Conservation (phyloP, 2,113 vertebrate genomes). For the Columba janthina region DNA sequence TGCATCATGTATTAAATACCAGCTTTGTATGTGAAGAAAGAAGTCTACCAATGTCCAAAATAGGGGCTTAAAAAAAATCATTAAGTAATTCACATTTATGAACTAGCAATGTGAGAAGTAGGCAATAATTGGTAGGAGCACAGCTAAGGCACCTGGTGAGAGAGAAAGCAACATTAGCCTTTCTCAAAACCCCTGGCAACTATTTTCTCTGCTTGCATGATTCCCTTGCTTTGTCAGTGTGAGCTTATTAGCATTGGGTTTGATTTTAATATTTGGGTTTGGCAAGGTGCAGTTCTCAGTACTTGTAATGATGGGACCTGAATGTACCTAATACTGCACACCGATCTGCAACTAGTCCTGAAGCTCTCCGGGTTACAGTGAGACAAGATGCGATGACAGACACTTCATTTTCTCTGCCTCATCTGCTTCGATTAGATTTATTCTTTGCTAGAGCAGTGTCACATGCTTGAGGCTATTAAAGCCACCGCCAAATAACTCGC, state of each 20-base stretch:
- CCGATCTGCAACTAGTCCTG: not conserved
- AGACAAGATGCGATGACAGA: not conserved
- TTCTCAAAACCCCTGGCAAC: not conserved
- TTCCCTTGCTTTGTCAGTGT: not conserved
- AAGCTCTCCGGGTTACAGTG: not conserved
- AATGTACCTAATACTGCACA: fast-evolving
- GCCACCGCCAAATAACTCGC: not conserved
- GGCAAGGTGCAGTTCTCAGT: not conserved
- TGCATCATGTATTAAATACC: not conserved
- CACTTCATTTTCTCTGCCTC: not conserved
- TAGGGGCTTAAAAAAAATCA: not conserved
- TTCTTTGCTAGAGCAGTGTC: not conserved
- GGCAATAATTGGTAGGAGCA: not conserved
- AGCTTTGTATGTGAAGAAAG: not conserved
- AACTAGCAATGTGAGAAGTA: not conserved
- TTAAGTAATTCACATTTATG: not conserved
- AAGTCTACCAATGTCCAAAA: not conserved
- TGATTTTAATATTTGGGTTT: not conserved
- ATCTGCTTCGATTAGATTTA: not conserved
- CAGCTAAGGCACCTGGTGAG: not conserved
- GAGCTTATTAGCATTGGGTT: not conserved
- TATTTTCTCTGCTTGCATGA: not conserved
- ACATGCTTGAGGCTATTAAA: not conserved
- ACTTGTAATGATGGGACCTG: not conserved
- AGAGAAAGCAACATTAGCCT: not conserved